A percentile compares a stretch with the other conserved stretches of the same genome.
phyloP scores from a whole-genome alignment of 2,888 invertebrate genomes.

The Drosophila mayaguana region DNA sequence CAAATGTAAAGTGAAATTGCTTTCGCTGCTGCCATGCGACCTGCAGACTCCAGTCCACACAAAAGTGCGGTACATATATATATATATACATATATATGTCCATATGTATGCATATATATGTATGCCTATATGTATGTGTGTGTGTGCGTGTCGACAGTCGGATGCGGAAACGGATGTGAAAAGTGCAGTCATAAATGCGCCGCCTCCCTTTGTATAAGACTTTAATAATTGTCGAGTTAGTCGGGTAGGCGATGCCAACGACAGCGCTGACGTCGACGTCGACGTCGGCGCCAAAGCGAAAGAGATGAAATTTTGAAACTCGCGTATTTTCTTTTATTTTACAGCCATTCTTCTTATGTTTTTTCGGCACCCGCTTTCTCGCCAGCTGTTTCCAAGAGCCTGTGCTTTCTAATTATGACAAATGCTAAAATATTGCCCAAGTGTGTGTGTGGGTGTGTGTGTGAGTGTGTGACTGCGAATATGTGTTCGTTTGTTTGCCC shows the following conservation, averaged over 20 bases:
- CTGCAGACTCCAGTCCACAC: slow-evolving; percentile 51
- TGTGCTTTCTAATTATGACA: slow-evolving; percentile 76
- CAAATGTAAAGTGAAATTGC: slow-evolving; percentile 81
- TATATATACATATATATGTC: not conserved
- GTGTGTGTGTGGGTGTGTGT: slow-evolving; percentile 6
- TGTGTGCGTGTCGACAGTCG: slow-evolving; percentile 70
- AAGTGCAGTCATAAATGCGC: slow-evolving; percentile 80
- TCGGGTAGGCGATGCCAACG: slow-evolving; percentile 26
- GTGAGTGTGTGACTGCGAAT: slow-evolving; percentile 1
- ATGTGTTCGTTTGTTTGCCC: slow-evolving; percentile 28
- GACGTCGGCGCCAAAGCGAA: slow-evolving; percentile 15
- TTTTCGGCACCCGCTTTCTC: slow-evolving; percentile 25
- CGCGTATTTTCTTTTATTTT: slow-evolving; percentile 72
- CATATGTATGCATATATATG: not conserved
- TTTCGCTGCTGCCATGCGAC: slow-evolving; percentile 70
- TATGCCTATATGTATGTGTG: not conserved
- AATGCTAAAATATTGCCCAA: slow-evolving; percentile 73
- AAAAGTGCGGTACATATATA: slow-evolving; percentile 28
- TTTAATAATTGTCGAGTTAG: slow-evolving; percentile 75
- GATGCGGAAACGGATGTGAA: slow-evolving; percentile 78
- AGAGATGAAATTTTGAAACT: slow-evolving; percentile 72
- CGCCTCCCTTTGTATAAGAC: slow-evolving; percentile 72
- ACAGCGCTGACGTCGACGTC: not conserved
- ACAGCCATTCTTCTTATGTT: slow-evolving; percentile 53
- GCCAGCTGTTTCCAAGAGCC: slow-evolving; percentile 61